Conservation (phyloP, 2,113 vertebrate genomes). For the Nothocercus julius region DNA sequence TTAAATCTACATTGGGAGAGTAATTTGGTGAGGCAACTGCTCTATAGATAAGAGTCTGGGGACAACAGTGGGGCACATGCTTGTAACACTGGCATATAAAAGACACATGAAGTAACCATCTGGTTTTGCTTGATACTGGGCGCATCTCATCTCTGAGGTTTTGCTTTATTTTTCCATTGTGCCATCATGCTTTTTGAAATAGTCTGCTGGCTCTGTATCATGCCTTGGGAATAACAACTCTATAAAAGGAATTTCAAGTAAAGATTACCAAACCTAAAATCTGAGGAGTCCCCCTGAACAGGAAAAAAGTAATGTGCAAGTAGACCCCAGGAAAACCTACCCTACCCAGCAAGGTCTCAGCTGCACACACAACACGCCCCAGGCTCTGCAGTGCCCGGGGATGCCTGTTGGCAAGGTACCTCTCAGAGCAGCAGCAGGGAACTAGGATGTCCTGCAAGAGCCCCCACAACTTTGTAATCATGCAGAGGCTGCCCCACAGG, state of each 20-base stretch:
- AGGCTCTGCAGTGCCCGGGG: neutral
- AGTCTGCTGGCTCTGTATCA: neutral
- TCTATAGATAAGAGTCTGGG: neutral
- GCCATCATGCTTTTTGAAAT: neutral
- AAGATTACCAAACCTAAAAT: neutral
- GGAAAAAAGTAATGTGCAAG: neutral
- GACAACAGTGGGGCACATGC: neutral
- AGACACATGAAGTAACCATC: neutral
- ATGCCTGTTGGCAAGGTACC: neutral
- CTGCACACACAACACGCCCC: fast-evolving
- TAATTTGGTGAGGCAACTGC: neutral
- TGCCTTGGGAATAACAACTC: neutral
- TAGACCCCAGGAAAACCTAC: neutral
- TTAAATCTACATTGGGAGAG: neutral
- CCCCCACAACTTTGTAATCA: neutral
- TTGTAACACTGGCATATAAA: neutral
- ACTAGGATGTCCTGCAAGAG: neutral
- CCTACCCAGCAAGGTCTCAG: neutral
- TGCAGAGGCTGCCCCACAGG: neutral
- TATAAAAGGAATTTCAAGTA: neutral
- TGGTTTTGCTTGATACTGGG: neutral
- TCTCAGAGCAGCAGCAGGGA: neutral
- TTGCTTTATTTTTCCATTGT: neutral
- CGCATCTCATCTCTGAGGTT: neutral
- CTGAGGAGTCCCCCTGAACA: neutral